These are phyloP conservation scores for Conus betulinus DNA, from an alignment of 1,140 invertebrate species.

Conservation along the genomic window DNA sequence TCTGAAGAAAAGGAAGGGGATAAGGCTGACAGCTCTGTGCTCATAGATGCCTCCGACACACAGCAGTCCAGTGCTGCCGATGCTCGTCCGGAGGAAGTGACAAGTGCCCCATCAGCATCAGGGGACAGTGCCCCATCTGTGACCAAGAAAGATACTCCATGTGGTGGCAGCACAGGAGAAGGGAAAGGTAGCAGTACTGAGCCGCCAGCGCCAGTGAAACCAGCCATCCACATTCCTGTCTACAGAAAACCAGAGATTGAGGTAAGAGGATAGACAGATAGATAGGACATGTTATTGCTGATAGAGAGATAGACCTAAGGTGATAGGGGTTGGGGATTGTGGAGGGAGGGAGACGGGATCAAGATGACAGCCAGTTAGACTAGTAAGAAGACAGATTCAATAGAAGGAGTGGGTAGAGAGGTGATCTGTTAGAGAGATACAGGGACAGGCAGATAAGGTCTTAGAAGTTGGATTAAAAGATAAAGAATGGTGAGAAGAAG, in stretches of 20 bases:
- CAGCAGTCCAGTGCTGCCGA: background rate
- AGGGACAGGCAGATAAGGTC: no score
- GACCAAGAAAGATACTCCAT: background rate
- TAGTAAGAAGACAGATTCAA: no score
- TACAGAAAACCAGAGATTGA: slow-evolving; percentile 87
- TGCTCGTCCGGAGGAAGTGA: background rate
- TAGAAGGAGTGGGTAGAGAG: no score
- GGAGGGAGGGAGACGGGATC: no score
- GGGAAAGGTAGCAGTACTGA: background rate
- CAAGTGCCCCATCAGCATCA: background rate
- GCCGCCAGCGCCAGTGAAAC: slow-evolving; percentile 51
- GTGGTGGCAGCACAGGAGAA: slow-evolving; percentile 21
- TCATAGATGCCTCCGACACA: background rate
- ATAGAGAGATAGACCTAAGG: no score
- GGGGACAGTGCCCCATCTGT: background rate
- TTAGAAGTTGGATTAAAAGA: no score
- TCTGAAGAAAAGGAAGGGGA: slow-evolving; percentile 49
- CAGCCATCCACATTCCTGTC: slow-evolving; percentile 85
- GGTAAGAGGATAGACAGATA: slow-evolving; percentile 77
- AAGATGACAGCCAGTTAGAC: no score
- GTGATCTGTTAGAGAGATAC: no score
- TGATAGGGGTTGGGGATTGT: no score
- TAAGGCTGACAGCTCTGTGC: background rate
- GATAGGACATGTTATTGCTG: no score
- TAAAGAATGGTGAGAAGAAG: no score